phyloP scores from a whole-genome alignment of 2,797 vertebrate species.

The Spea hammondii region DNA sequence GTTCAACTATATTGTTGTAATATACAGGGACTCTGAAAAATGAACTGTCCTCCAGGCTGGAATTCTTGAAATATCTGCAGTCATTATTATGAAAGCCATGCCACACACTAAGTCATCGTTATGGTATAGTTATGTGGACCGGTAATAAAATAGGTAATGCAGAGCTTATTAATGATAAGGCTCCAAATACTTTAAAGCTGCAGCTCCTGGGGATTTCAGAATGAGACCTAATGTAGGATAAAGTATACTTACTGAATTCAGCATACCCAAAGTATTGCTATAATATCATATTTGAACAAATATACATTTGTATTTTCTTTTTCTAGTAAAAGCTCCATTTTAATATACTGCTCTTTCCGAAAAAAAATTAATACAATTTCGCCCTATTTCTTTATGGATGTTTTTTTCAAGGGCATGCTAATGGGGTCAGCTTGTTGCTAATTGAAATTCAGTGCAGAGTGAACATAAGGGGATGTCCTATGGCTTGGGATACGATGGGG shows the following conservation, averaged over 20 bases:
- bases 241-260: background rate
- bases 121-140: background rate
- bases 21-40: background rate
- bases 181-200: background rate
- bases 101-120: slow-evolving; percentile 5
- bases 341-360: background rate
- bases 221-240: background rate
- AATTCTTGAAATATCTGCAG: slow-evolving; percentile 3
- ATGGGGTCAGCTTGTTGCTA: background rate
- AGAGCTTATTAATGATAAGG: slow-evolving; percentile 2
- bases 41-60: background rate
- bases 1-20: background rate
- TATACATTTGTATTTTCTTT: background rate
- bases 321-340: background rate
- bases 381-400: background rate
- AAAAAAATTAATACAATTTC: slow-evolving; percentile 5
- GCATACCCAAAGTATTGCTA: background rate
- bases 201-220: background rate
- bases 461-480: background rate
- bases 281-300: background rate
- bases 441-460: slow-evolving; percentile 5
- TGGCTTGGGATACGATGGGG: too few relatives aligned
- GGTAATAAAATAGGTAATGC: background rate
- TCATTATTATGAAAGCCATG: background rate
- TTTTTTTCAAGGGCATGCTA: background rate